Evolutionary conservation across 2,797 vertebrate genomes (phyloP).

Genomic region (Morelia viridis): DNA sequence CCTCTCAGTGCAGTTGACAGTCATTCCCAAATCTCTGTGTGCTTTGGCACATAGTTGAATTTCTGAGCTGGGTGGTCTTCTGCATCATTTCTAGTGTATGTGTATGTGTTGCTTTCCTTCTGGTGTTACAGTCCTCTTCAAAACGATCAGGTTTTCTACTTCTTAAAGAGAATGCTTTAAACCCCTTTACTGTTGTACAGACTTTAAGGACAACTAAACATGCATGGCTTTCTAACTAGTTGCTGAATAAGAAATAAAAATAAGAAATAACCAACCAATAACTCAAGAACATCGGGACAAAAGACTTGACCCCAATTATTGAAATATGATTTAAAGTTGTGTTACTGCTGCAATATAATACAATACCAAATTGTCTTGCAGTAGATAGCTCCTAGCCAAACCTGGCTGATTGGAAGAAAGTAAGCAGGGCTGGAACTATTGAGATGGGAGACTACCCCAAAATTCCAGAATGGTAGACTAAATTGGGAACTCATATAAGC

Average conservation of each 20-base stretch:
- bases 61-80: not conserved
- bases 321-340: not conserved
- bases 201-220: not conserved
- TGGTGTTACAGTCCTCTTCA: not conserved
- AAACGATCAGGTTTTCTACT: not conserved
- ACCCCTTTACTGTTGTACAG: not conserved
- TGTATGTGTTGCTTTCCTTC: not conserved
- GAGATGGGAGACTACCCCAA: too few relatives aligned
- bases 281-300: not conserved
- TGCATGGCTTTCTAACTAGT: not conserved
- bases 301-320: not conserved
- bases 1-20: not conserved
- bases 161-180: not conserved
- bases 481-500: too few relatives aligned
- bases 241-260: not conserved
- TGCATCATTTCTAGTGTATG: not conserved
- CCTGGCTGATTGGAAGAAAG: too few relatives aligned
- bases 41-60: not conserved
- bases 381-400: too few relatives aligned
- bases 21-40: not conserved
- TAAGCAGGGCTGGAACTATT: too few relatives aligned
- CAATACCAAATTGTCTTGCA: not conserved
- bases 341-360: not conserved
- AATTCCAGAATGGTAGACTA: too few relatives aligned
- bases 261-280: not conserved